Evolutionary conservation across 2,797 vertebrate genomes (phyloP).

Genomic region (Nothura maculosa): DNA sequence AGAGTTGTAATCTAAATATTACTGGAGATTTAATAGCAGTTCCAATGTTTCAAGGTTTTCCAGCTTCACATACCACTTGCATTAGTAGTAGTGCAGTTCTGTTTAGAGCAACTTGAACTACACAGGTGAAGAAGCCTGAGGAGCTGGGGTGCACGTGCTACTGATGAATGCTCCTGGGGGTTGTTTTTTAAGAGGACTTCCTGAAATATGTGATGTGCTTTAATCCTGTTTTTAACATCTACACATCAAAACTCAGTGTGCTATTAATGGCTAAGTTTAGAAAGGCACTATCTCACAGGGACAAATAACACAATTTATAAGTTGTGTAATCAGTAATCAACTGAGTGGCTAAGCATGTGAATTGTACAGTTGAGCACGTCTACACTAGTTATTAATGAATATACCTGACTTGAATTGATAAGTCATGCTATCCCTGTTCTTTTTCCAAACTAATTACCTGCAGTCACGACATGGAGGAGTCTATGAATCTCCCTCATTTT

Average conservation of each 20-base stretch:
- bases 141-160: rapidly evolving
- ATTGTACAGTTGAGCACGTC: neutral
- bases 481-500: neutral
- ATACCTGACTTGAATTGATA: neutral
- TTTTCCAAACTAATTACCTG: neutral
- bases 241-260: neutral
- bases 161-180: neutral
- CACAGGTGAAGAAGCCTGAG: neutral
- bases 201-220: neutral
- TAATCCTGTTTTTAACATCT: neutral
- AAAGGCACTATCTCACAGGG: neutral
- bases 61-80: neutral
- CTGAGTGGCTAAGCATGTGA: neutral
- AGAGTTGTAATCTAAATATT: neutral
- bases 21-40: neutral
- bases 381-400: neutral
- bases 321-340: neutral
- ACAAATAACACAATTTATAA: neutral
- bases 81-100: neutral
- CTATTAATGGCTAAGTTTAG: neutral
- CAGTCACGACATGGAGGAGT: neutral
- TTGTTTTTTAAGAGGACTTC: neutral
- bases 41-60: neutral
- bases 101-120: neutral
- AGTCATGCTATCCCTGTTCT: neutral